Conservation (phyloP, 1,140 invertebrate genomes). For the Tribolium castaneum region DNA sequence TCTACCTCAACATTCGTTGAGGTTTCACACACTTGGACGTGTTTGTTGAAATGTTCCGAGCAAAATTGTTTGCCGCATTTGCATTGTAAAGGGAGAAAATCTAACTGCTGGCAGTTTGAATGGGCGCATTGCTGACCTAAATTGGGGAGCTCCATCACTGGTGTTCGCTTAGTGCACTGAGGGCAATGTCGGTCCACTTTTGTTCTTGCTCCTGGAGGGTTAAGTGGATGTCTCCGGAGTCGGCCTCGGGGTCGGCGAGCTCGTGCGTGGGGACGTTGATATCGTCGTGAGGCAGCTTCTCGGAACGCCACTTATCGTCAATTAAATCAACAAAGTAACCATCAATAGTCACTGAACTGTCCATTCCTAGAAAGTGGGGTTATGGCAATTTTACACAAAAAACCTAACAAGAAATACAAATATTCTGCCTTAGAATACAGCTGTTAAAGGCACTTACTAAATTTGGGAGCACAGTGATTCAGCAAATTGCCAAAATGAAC, state of each 20-base stretch:
- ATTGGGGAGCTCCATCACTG: slow-evolving; percentile 67
- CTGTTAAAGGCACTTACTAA: background rate
- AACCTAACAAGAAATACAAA: no score
- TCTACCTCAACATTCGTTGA: slow-evolving; percentile 62
- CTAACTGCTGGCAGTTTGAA: slow-evolving; percentile 66
- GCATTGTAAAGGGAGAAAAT: slow-evolving; percentile 69
- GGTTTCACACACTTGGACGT: slow-evolving; percentile 59
- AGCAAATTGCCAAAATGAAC: background rate
- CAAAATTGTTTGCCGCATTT: slow-evolving; percentile 68
- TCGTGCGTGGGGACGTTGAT: slow-evolving; percentile 89
- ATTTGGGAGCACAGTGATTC: background rate
- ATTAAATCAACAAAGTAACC: slow-evolving; percentile 88
- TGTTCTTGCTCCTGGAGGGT: slow-evolving; percentile 91
- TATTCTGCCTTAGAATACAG: no score
- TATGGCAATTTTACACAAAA: background rate
- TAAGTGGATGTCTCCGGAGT: slow-evolving; percentile 90
- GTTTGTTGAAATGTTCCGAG: slow-evolving; percentile 66
- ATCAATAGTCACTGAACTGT: slow-evolving; percentile 67
- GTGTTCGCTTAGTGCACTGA: slow-evolving; percentile 68
- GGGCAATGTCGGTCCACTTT: slow-evolving; percentile 86
- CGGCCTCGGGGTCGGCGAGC: slow-evolving; percentile 93
- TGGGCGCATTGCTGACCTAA: slow-evolving; percentile 68
- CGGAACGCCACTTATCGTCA: slow-evolving; percentile 89
- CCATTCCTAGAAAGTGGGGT: slow-evolving; percentile 55
- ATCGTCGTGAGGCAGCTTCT: slow-evolving; percentile 89